A percentile compares a stretch with the other conserved stretches of the same genome.
These are phyloP conservation scores for Engraulis encrasicolus DNA, from an alignment of 2,113 vertebrate genomes.

Conservation along the genomic window DNA sequence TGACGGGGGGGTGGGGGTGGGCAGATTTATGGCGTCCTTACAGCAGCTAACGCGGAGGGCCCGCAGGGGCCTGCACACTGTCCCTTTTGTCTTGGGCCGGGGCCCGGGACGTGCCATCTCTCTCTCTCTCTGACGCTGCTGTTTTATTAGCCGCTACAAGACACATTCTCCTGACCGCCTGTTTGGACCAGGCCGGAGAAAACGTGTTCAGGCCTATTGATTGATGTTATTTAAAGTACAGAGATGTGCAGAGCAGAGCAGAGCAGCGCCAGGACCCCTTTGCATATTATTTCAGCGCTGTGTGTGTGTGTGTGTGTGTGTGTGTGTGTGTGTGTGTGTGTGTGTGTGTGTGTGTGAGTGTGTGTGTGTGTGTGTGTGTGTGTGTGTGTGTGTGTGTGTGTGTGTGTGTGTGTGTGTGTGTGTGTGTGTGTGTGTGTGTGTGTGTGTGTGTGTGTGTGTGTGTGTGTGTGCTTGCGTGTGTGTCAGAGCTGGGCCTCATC, in stretches of 20 bases:
- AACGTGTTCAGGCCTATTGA: conserved; percentile 47
- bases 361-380: too few relatives aligned
- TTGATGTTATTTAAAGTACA: conserved; percentile 59
- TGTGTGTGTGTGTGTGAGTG: too few relatives aligned
- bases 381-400: too few relatives aligned
- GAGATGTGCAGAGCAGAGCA: background rate
- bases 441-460: too few relatives aligned
- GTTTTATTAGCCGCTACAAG: conserved; percentile 62
- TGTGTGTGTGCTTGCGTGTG: too few relatives aligned
- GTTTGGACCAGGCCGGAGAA: conserved; percentile 51
- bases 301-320: too few relatives aligned
- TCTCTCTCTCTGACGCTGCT: conserved; percentile 54
- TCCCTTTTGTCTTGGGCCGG: conserved; percentile 61
- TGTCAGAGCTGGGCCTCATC: background rate
- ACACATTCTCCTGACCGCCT: conserved; percentile 49
- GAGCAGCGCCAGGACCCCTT: background rate
- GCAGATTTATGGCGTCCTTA: conserved; percentile 63
- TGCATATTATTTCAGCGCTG: conserved; percentile 38
- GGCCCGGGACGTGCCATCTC: too few relatives aligned
- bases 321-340: too few relatives aligned
- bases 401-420: too few relatives aligned
- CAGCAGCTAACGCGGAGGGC: conserved; percentile 43
- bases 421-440: too few relatives aligned
- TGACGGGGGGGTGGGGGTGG: too few relatives aligned
- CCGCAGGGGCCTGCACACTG: conserved; percentile 58